phyloP scores from a whole-genome alignment of 2,797 vertebrate species.

The Typhlichthys eigenmanni region DNA sequence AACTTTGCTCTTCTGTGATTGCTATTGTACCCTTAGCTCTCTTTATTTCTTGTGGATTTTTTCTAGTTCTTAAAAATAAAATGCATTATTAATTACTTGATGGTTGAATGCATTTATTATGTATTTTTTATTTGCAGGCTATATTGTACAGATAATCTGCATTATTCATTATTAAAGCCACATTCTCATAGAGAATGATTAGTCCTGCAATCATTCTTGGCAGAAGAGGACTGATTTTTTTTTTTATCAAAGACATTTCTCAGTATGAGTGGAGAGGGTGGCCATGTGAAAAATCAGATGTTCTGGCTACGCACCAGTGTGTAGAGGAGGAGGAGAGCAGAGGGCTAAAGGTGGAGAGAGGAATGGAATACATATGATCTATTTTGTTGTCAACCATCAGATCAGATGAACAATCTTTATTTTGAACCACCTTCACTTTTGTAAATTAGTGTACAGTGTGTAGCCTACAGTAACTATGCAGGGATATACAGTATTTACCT shows the following conservation, averaged over 20 bases:
- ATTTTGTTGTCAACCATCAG: conserved; percentile 53
- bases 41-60: conserved; percentile 2
- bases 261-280: conserved; percentile 68
- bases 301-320: conserved; percentile 70
- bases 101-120: conserved; percentile 50
- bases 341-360: conserved; percentile 41
- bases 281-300: conserved; percentile 77
- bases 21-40: conserved; percentile 9
- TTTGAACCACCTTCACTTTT: conserved; percentile 24
- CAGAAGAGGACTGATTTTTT: conserved; percentile 74
- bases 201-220: conserved; percentile 70
- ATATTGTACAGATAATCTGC: conserved; percentile 58
- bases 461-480: conserved; percentile 42
- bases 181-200: conserved; percentile 70
- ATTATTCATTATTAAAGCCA: conserved; percentile 77
- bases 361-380: conserved; percentile 39
- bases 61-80: background rate
- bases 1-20: background rate
- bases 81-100: conserved; percentile 33
- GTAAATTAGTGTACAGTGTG: conserved; percentile 37
- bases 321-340: conserved; percentile 56
- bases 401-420: conserved; percentile 52
- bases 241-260: conserved; percentile 76
- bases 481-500: conserved; percentile 47
- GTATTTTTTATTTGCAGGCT: conserved; percentile 27